These are phyloP conservation scores for Drosophila anceps DNA, from an alignment of 2,888 invertebrate genomes.

Conservation along the genomic window DNA sequence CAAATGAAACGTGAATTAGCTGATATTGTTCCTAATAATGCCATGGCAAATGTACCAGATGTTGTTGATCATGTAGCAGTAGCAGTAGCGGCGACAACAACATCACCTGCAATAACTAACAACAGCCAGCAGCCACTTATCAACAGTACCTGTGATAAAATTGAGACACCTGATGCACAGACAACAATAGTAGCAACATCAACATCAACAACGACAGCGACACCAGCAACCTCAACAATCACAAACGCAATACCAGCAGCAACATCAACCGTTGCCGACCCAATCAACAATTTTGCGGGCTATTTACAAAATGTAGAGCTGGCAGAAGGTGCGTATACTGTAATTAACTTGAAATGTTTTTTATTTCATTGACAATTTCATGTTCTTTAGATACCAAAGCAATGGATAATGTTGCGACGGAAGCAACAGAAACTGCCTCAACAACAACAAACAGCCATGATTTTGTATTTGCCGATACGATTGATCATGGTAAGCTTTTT, in stretches of 20 bases:
- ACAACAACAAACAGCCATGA: conserved; percentile 59
- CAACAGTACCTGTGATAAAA: conserved; percentile 85
- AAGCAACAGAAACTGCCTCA: conserved; percentile 39
- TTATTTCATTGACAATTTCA: background rate
- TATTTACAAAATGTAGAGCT: conserved; percentile 58
- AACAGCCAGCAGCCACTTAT: conserved; percentile 69
- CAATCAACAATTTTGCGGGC: conserved; percentile 53
- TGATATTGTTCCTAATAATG: conserved; percentile 62
- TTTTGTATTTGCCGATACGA: conserved; percentile 80
- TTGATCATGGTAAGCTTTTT: conserved; percentile 80
- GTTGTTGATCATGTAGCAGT: conserved; percentile 55
- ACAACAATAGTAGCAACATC: conserved; percentile 39
- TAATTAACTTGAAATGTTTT: background rate
- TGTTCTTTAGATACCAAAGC: conserved; percentile 68
- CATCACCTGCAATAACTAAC: conserved; percentile 38
- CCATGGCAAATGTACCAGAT: conserved; percentile 36
- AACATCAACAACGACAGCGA: conserved; percentile 24
- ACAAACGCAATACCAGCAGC: conserved; percentile 32
- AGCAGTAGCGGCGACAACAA: conserved; percentile 14
- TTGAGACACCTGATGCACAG: conserved; percentile 66
- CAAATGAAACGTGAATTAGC: conserved; percentile 65
- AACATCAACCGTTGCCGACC: conserved; percentile 36
- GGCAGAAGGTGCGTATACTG: conserved; percentile 47
- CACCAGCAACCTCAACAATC: conserved; percentile 20
- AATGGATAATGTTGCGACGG: conserved; percentile 44